These are phyloP conservation scores for Poeciliopsis turrubarensis DNA, from an alignment of 2,113 vertebrate species.

Conservation along the genomic window DNA sequence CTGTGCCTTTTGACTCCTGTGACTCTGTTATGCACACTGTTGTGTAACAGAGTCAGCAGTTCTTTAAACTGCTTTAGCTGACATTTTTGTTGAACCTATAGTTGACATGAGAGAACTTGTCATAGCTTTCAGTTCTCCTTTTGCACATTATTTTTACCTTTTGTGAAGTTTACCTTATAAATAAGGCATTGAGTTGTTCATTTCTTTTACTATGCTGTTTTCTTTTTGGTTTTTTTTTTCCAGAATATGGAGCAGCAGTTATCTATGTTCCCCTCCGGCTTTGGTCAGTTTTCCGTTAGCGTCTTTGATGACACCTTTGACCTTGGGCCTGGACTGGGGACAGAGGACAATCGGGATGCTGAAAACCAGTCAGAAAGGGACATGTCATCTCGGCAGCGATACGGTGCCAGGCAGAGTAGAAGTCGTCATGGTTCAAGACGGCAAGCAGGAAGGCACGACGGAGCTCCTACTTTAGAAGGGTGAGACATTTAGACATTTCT, in stretches of 20 bases:
- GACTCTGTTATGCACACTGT: conserved; percentile 6
- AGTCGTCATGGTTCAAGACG: neutral
- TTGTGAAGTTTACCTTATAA: neutral
- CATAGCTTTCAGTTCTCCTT: conserved; percentile 29
- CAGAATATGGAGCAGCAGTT: conserved; percentile 88
- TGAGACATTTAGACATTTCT: conserved; percentile 61
- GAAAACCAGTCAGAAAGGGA: conserved; percentile 90
- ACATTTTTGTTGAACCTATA: conserved; percentile 8
- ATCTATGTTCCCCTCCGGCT: conserved; percentile 90
- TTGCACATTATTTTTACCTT: neutral
- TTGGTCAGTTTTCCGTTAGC: conserved; percentile 90
- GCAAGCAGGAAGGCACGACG: conserved; percentile 86
- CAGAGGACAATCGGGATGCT: conserved; percentile 85
- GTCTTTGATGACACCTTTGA: conserved; percentile 93
- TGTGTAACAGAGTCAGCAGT: conserved; percentile 22
- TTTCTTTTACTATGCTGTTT: neutral
- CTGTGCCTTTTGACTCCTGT: neutral
- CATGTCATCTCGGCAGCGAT: conserved; percentile 78
- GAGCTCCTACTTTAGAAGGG: conserved; percentile 93
- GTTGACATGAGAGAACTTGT: conserved; percentile 1
- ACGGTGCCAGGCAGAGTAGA: conserved; percentile 81
- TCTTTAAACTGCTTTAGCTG: conserved; percentile 4
- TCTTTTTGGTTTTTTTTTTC: conserved; percentile 17
- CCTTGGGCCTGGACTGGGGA: conserved; percentile 80
- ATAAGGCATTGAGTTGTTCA: neutral